Evolutionary conservation across 2,888 invertebrate species (phyloP), one percentile per base, ranked within the genome.

Genomic region (Tyria jacobaeae): DNA sequence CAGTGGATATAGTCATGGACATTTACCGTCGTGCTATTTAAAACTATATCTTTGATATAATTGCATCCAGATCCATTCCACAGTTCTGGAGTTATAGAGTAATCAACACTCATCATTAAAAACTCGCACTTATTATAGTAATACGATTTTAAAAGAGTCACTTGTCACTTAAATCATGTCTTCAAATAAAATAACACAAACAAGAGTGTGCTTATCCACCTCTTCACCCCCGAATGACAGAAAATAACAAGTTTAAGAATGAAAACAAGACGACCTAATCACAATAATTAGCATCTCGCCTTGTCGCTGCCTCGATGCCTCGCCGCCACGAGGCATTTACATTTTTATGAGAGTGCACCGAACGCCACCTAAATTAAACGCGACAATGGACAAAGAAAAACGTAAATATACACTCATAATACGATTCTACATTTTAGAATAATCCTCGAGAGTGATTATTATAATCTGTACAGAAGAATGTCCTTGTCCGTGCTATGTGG

Each of bases 301-400:
- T 35, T 12, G 37, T 49, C 56, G 24, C 60, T 54, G 57, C 62
- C 53, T 67, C 47, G 58, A 37, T 31, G 62, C 12, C 49, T 37
- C 68, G 44, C 52, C 37, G 60, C 12, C 54, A 51, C 54, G 56
- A 54, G 64, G 60, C 72, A 85, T 85, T 85, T 84, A 80, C 85
- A 85, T 85, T 84, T 85, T 85, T 83, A 85, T 84, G 81, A 84
- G 80, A 81, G 71, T 79, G 79, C 83, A 76, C 70, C 77, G 69
- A 75, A 70, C 73, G 68, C 68, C 64, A 69, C 66, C 74, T 76
- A 74, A 75, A 77, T 76, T 69, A 75, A 75, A 72, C 67, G 62
- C 69, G 62, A 51, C 64, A 63, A 67, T 76, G 75, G 68, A 72
- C 70, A 70, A 48, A 66, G 25, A 63, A 62, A 54, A 60, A 58